Evolutionary conservation across 2,797 vertebrate species (phyloP).

Genomic region (Leptoclinus maculatus): DNA sequence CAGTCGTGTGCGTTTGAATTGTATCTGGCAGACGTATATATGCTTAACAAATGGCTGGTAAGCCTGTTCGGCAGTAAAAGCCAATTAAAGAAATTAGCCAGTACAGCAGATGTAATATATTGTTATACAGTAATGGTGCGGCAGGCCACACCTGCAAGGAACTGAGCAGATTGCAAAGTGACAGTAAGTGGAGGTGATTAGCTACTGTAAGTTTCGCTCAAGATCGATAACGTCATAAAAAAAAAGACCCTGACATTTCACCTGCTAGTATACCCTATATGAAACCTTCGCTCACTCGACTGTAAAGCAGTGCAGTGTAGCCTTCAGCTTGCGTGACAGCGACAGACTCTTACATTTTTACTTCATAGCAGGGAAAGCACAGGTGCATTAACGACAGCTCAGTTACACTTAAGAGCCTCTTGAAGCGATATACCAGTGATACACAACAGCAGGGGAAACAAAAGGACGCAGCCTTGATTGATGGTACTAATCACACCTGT

Average conservation of each 20-base stretch:
- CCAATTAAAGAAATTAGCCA: conserved; percentile 39
- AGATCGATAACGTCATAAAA: background rate
- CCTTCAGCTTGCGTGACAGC: background rate
- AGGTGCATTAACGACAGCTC: background rate
- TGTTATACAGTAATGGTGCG: background rate
- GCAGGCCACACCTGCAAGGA: conserved; percentile 16
- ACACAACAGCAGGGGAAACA: background rate
- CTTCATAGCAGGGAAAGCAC: background rate
- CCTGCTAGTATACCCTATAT: background rate
- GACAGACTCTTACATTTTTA: background rate
- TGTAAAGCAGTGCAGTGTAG: background rate
- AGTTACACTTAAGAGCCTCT: background rate
- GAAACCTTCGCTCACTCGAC: background rate
- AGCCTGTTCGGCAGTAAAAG: conserved; percentile 34
- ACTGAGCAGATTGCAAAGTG: conserved; percentile 8
- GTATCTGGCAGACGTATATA: conserved; percentile 21
- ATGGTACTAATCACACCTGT: background rate
- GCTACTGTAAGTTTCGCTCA: background rate
- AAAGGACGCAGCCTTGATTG: background rate
- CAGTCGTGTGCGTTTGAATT: conserved; percentile 34
- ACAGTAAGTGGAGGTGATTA: conserved; percentile 10
- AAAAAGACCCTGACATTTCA: background rate
- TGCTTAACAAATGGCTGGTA: conserved; percentile 36
- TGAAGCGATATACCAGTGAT: background rate
- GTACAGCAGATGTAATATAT: conserved; percentile 8